These are phyloP conservation scores for Tapirus indicus DNA, from an alignment of 2,797 vertebrate genomes.

Conservation along the genomic window DNA sequence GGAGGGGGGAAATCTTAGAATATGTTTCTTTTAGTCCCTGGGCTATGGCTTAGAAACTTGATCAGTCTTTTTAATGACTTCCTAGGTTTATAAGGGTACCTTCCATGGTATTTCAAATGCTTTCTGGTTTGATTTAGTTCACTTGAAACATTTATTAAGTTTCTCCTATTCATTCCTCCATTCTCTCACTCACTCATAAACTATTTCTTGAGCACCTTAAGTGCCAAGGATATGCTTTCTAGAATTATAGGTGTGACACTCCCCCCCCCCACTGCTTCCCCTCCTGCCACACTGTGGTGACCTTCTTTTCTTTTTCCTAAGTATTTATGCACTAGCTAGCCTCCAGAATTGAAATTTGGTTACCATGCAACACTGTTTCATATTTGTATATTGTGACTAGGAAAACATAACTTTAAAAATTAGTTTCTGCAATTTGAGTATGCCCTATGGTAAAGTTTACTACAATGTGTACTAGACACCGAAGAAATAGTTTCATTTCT, in stretches of 20 bases:
- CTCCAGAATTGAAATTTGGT: conserved; percentile 44
- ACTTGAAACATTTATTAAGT: conserved; percentile 20
- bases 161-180: background rate
- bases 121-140: conserved; percentile 50
- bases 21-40: background rate
- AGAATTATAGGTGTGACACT: background rate
- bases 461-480: background rate
- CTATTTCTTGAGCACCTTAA: conserved; percentile 15
- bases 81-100: background rate
- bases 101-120: background rate
- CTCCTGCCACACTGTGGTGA: background rate
- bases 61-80: conserved; percentile 16
- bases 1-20: background rate
- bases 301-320: background rate
- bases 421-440: conserved; percentile 22
- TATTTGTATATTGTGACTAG: conserved; percentile 39
- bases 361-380: background rate
- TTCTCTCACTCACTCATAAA: background rate
- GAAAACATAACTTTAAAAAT: conserved; percentile 46
- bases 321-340: background rate
- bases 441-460: conserved; percentile 8
- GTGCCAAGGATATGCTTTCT: conserved; percentile 31
- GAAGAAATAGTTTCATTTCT: conserved; percentile 32
- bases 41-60: background rate
- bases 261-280: background rate